Percentiles rank a stretch among this genome's conserved stretches.
Conservation (phyloP, 2,888 invertebrate species). For the Chaitophorus viminalis region DNA sequence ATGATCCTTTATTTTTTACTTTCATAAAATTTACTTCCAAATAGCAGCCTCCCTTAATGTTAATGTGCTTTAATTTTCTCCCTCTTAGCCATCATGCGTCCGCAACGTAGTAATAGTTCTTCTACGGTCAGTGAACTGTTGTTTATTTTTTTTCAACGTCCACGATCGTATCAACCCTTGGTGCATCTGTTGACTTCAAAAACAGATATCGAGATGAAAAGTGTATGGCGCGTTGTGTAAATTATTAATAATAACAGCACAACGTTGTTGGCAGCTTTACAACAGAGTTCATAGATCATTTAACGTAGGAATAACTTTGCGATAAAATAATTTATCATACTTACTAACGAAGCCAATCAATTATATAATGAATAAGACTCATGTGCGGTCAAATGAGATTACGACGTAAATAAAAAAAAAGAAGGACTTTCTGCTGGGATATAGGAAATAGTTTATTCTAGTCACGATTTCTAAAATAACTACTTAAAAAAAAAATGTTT, state of each 20-base stretch:
- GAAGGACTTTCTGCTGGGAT: too few relatives aligned
- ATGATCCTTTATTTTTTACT: slow-evolving; percentile 16
- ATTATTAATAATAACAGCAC: background rate
- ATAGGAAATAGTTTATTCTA: too few relatives aligned
- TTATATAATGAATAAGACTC: background rate
- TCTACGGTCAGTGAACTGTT: slow-evolving; percentile 21
- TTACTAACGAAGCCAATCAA: background rate
- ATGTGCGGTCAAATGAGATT: background rate
- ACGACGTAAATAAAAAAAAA: background rate
- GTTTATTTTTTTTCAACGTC: background rate
- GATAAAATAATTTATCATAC: background rate
- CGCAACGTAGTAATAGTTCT: background rate
- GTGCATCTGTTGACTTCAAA: slow-evolving; percentile 13
- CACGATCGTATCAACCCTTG: slow-evolving; percentile 5
- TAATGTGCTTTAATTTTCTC: slow-evolving; percentile 12
- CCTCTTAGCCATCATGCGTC: background rate
- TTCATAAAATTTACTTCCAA: slow-evolving; percentile 18
- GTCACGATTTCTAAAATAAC: too few relatives aligned
- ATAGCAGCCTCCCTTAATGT: background rate
- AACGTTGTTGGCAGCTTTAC: background rate
- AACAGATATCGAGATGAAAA: background rate
- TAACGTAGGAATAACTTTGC: background rate
- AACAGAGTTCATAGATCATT: background rate
- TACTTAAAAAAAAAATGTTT: too few relatives aligned
- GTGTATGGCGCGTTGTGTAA: background rate